Percentiles rank a stretch among this genome's conserved stretches.
These are phyloP conservation scores for Spea hammondii DNA, from an alignment of 2,797 vertebrate species.

Conservation along the genomic window DNA sequence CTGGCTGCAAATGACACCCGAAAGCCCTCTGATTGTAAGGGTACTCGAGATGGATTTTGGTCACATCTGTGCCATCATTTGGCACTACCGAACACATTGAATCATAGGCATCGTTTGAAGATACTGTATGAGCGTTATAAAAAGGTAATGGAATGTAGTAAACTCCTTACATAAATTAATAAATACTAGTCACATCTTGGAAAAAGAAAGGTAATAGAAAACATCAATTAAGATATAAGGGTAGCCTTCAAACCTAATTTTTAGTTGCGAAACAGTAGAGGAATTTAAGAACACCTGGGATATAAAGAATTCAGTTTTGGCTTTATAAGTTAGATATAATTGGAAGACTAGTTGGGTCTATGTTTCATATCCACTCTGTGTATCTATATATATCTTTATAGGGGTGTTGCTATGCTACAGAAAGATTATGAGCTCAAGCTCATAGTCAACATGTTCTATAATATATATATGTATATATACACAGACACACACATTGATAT, in stretches of 20 bases:
- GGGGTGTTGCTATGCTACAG: too few species aligned
- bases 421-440: too few species aligned
- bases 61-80: constrained; percentile 10
- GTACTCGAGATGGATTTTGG: background rate
- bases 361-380: too few species aligned
- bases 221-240: too few species aligned
- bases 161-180: background rate
- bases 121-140: constrained; percentile 8
- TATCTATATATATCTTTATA: too few species aligned
- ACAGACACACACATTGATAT: too few species aligned
- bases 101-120: constrained; percentile 5
- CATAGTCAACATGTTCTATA: too few species aligned
- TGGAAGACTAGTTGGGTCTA: too few species aligned
- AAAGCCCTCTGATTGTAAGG: background rate
- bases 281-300: background rate
- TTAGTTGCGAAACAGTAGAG: background rate
- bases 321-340: too few species aligned
- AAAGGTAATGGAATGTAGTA: constrained; percentile 6
- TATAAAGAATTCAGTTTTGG: too few species aligned
- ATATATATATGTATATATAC: too few species aligned
- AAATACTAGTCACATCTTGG: background rate
- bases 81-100: constrained; percentile 5
- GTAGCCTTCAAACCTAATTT: background rate
- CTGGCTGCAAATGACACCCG: constrained; percentile 2
- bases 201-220: too few species aligned